phyloP scores from a whole-genome alignment of 2,113 vertebrate genomes.

The Amblyopsis rosae region DNA sequence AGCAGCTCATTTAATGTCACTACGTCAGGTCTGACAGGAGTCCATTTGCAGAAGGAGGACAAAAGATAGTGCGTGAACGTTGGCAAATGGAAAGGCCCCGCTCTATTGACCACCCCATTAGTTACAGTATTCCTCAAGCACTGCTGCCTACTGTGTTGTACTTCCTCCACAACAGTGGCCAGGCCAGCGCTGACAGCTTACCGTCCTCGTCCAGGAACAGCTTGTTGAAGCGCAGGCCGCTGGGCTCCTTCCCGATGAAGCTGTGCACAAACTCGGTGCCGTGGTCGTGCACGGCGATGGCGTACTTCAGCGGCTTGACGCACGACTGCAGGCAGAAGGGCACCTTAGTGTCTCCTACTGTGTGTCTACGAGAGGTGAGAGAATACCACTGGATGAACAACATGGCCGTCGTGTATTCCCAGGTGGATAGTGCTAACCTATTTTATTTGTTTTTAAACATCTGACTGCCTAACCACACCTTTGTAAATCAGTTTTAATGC shows the following conservation, averaged over 20 bases:
- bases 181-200: constrained; percentile 66
- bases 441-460: neutral
- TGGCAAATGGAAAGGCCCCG: too few relatives aligned
- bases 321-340: constrained; percentile 98
- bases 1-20: neutral
- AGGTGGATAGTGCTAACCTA: too few relatives aligned
- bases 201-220: constrained; percentile 95
- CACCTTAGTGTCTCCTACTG: constrained; percentile 95
- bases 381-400: neutral
- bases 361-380: constrained; percentile 79
- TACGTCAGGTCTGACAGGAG: too few relatives aligned
- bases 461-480: too few relatives aligned
- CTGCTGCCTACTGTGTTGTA: too few relatives aligned
- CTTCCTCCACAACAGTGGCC: too few relatives aligned
- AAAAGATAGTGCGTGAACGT: too few relatives aligned
- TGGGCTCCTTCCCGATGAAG: constrained; percentile 97
- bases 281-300: constrained; percentile 91
- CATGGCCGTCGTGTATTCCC: too few relatives aligned
- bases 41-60: too few relatives aligned
- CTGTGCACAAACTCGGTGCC: constrained; percentile 94
- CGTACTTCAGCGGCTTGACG: constrained; percentile 96
- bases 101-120: too few relatives aligned
- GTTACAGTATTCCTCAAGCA: too few relatives aligned
- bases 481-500: too few relatives aligned
- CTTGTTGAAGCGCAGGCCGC: constrained; percentile 96